Evolutionary conservation across 2,113 vertebrate genomes (phyloP).

Genomic region (Tiliqua scincoides): DNA sequence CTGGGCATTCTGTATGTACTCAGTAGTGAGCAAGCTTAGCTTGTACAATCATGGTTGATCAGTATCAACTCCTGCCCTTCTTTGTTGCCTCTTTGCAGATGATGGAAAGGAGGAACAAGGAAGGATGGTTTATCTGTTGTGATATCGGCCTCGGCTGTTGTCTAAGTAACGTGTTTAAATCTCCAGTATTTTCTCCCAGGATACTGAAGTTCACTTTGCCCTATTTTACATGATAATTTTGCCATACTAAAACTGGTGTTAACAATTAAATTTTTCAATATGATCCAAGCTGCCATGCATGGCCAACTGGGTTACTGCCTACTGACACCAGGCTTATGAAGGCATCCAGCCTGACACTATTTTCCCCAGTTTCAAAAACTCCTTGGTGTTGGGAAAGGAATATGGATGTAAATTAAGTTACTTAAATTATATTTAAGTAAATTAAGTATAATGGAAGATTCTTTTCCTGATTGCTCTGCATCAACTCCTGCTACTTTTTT

Average conservation of each 20-base stretch:
- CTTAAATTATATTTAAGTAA: too few species aligned
- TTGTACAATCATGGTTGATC: too few species aligned
- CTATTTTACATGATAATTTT: neutral
- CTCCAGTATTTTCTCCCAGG: too few species aligned
- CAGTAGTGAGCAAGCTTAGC: too few species aligned
- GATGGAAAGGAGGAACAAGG: neutral
- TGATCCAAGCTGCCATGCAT: neutral
- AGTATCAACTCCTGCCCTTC: neutral
- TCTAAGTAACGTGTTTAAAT: neutral
- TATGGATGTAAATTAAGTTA: too few species aligned
- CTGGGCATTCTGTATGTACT: neutral
- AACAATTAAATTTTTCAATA: neutral
- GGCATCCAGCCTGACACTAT: conserved; percentile 35
- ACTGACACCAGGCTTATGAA: neutral
- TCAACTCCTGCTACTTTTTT: too few species aligned
- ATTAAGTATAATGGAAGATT: too few species aligned
- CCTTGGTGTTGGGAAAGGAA: too few species aligned
- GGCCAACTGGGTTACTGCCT: neutral
- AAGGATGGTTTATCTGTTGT: neutral
- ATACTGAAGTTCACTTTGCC: too few species aligned
- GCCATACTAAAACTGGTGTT: neutral
- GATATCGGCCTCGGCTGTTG: neutral
- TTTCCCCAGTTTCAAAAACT: conserved; percentile 50
- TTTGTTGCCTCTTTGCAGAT: neutral
- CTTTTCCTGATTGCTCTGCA: too few species aligned